phyloP scores from a whole-genome alignment of 2,797 vertebrate species.

The Sitta carolinensis region DNA sequence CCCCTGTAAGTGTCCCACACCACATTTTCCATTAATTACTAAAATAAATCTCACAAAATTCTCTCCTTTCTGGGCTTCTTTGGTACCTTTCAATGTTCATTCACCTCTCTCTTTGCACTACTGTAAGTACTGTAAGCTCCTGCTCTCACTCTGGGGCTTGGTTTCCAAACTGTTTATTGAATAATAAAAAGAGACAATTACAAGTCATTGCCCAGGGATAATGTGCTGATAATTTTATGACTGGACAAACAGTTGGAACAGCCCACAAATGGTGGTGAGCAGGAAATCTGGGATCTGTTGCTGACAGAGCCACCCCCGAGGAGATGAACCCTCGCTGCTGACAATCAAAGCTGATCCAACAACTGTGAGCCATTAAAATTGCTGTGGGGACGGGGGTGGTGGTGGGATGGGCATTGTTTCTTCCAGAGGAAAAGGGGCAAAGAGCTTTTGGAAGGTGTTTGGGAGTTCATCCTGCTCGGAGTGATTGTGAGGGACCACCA shows the following conservation, averaged over 20 bases:
- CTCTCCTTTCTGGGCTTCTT: not conserved
- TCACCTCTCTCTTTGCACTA: not conserved
- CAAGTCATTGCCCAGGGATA: conserved; percentile 68
- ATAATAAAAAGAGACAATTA: conserved; percentile 73
- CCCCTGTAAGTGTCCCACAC: not conserved
- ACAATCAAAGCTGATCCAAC: not conserved
- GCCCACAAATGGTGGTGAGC: conserved; percentile 57
- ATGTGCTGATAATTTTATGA: conserved; percentile 71
- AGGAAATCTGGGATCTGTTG: conserved; percentile 27
- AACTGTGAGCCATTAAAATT: not conserved
- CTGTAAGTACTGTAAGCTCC: conserved; percentile 51
- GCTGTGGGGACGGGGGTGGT: not conserved
- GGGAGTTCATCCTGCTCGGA: not conserved
- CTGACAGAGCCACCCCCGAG: conserved; percentile 35
- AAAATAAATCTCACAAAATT: not conserved
- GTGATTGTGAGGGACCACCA: not conserved
- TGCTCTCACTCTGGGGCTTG: conserved; percentile 58
- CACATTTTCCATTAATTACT: not conserved
- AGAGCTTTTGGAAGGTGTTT: not conserved
- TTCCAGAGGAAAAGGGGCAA: not conserved
- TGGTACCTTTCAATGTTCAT: not conserved
- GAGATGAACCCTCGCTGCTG: conserved; percentile 26
- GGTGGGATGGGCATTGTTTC: not conserved
- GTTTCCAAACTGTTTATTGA: conserved; percentile 74
- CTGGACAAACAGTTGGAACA: conserved; percentile 58